Evolutionary conservation across 35 echinoderm and acorn worm genomes (phyloP).

Genomic region (Apostichopus parvimensis): DNA sequence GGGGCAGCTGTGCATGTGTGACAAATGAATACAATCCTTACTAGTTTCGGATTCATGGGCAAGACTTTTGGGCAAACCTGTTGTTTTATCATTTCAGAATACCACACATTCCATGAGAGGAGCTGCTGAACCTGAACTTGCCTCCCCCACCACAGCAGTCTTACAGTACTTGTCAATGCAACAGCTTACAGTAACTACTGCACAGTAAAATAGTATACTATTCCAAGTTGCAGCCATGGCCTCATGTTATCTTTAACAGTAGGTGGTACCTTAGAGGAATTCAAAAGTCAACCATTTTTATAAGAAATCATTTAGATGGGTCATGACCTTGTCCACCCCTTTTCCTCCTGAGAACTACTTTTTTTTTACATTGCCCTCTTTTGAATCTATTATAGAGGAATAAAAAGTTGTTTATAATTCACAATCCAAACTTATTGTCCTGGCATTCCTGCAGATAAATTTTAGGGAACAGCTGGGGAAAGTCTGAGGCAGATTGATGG

Average conservation of each 20-base stretch:
- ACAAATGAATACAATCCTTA: not conserved
- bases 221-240: not conserved
- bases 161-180: not conserved
- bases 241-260: constrained; percentile 20
- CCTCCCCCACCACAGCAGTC: not conserved
- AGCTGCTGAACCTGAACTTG: not conserved
- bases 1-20: not conserved
- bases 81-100: constrained; percentile 34
- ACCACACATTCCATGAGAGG: constrained; percentile 39
- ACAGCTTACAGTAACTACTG: not conserved
- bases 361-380: not conserved
- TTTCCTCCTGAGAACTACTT: not conserved
- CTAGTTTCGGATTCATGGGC: not conserved
- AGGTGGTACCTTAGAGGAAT: constrained; percentile 41
- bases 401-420: constrained; percentile 33
- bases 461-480: constrained; percentile 13
- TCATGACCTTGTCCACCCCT: not conserved
- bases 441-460: constrained; percentile 36
- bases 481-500: not conserved
- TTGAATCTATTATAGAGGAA: not conserved
- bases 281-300: constrained; percentile 2
- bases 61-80: constrained; percentile 29
- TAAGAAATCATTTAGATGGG: constrained; percentile 1
- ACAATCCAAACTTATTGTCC: constrained; percentile 8
- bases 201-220: not conserved